These are phyloP conservation scores for Ormyrus thymus DNA, from an alignment of 2,888 invertebrate genomes.

Conservation along the genomic window DNA sequence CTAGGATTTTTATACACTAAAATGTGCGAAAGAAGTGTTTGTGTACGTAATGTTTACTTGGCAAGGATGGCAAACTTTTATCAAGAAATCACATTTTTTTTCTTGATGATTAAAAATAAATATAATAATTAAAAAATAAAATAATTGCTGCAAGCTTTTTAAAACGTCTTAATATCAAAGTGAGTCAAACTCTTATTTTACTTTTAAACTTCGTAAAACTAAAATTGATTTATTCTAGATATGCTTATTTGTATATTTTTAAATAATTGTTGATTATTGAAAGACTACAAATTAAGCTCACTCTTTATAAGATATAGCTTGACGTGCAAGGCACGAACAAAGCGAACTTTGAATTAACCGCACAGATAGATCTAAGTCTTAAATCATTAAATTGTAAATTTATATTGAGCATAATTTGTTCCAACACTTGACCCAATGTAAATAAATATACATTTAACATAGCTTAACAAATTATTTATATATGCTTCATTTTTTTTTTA, in stretches of 20 bases:
- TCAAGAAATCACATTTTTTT: slow-evolving; percentile 10
- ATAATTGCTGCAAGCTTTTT: not conserved
- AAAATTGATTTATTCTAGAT: not conserved
- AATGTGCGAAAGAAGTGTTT: slow-evolving; percentile 14
- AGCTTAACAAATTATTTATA: not conserved
- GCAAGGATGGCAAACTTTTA: slow-evolving; percentile 7
- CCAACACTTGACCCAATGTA: slow-evolving; percentile 45
- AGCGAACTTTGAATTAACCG: no score
- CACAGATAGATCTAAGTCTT: no score
- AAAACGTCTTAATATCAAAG: not conserved
- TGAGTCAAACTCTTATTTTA: not conserved
- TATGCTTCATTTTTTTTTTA: not conserved
- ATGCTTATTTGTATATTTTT: slow-evolving; percentile 25
- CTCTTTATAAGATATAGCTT: not conserved
- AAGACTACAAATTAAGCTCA: slow-evolving; percentile 12
- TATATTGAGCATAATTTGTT: slow-evolving; percentile 40
- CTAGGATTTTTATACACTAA: slow-evolving; percentile 12
- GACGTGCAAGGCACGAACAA: no score
- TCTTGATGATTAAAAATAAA: not conserved
- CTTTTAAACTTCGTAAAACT: not conserved
- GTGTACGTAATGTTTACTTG: slow-evolving; percentile 20
- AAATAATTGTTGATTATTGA: slow-evolving; percentile 15
- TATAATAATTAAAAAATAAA: not conserved
- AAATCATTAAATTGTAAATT: slow-evolving; percentile 18
- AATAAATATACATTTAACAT: slow-evolving; percentile 47